A percentile compares a stretch with the other conserved stretches of the same genome.
phyloP scores from a whole-genome alignment of 2,797 vertebrate genomes.

The Lemur catta region DNA sequence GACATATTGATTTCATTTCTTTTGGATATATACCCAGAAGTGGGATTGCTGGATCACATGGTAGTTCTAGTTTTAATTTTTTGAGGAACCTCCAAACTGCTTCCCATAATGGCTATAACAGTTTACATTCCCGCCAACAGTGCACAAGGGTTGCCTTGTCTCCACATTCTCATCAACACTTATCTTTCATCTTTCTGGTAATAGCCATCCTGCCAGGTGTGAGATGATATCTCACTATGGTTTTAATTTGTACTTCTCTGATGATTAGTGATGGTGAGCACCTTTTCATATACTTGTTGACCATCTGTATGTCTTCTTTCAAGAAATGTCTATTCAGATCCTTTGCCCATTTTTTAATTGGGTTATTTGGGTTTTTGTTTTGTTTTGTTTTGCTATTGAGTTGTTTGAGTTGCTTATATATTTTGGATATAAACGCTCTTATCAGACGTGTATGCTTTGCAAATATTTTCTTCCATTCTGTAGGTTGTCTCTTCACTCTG shows the following conservation, averaged over 20 bases:
- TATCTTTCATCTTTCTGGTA: neutral
- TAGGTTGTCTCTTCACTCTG: neutral
- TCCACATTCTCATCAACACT: neutral
- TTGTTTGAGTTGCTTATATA: neutral
- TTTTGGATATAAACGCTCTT: neutral
- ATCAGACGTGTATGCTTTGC: neutral
- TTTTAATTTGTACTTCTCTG: neutral
- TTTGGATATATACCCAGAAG: neutral
- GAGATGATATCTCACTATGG: neutral
- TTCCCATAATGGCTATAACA: neutral
- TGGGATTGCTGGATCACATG: neutral
- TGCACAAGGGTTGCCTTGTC: neutral
- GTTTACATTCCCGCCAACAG: neutral
- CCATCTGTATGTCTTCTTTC: neutral
- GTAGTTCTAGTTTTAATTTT: neutral
- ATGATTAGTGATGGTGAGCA: neutral
- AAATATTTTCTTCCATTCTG: neutral
- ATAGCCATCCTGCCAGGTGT: neutral
- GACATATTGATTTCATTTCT: neutral
- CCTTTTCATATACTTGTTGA: neutral
- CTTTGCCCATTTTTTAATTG: neutral
- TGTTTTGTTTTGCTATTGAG: neutral
- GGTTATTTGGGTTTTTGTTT: neutral
- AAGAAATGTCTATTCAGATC: neutral
- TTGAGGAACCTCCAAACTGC: neutral